A percentile compares a stretch with the other conserved stretches of the same genome.
These are phyloP conservation scores for Semnopithecus entellus DNA, from an alignment of 2,113 vertebrate genomes.

Conservation along the genomic window DNA sequence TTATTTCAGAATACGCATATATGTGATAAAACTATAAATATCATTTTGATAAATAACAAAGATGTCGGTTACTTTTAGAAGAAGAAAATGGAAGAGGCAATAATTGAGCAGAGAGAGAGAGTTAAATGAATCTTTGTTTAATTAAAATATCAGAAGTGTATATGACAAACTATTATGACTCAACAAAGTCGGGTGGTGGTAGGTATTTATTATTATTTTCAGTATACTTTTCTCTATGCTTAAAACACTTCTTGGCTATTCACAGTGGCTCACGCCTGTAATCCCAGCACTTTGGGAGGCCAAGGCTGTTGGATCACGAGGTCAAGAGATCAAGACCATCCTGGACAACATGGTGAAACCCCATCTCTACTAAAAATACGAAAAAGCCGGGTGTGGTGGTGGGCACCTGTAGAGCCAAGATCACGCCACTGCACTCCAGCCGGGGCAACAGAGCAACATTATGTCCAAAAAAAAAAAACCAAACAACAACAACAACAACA, in stretches of 20 bases:
- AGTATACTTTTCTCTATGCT: not conserved
- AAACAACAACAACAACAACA: not conserved
- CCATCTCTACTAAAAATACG: too few relatives aligned
- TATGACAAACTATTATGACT: not conserved
- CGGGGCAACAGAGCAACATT: too few relatives aligned
- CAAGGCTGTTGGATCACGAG: too few relatives aligned
- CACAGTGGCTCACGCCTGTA: too few relatives aligned
- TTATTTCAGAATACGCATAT: not conserved
- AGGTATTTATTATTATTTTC: conserved; percentile 17
- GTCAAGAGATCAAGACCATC: too few relatives aligned
- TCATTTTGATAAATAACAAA: not conserved
- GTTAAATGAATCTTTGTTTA: not conserved
- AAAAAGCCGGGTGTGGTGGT: too few relatives aligned
- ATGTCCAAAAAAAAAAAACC: too few relatives aligned
- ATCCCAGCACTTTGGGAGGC: too few relatives aligned
- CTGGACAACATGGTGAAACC: too few relatives aligned
- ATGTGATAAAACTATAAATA: not conserved
- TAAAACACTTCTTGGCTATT: not conserved
- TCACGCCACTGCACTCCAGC: too few relatives aligned
- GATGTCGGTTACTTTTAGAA: not conserved
- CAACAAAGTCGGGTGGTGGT: not conserved
- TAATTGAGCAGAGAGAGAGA: not conserved
- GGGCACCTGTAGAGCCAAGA: too few relatives aligned
- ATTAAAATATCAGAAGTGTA: not conserved
- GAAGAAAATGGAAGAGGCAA: not conserved